Base-by-base conservation (phyloP, 2,888 invertebrate genomes). In the Cataglyphis altisquamis region DNA sequence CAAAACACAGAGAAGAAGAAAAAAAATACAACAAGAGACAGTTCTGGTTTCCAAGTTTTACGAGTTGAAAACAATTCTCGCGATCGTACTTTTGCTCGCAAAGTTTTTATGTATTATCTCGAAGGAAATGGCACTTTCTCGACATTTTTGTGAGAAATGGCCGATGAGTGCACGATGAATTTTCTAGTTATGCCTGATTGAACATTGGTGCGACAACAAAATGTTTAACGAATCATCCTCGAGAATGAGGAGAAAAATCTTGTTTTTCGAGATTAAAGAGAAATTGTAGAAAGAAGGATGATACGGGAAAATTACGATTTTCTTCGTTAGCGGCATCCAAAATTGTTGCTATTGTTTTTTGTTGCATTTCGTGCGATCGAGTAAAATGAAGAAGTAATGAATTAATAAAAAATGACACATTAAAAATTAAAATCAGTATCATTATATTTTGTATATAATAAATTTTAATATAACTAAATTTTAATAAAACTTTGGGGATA, bases 51-150 rank as follows among this genome's bases (percentile, higher is more conserved):
- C 15, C 21, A 48, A 57, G 77, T 57, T 77, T 57, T 41, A 15
- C 67, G 57, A 77, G 57, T 66, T 77, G 77, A 66, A 66, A 77
- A 77, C 77, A 77, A 77, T 77, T 67, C 41, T 57, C 73, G 29
- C 41, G 41, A 60, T 18, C 41, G 63, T 41, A 41, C 29, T 74
- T 74, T 74, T 36, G 55, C 41, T 74, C 55, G 64, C 29, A 12
- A 74, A 73, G 63, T 82, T 82, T 73, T 73, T 55, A 74, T 39
- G 74, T 64, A 74, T 82, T 74, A 74, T 66, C 52, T 21, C 15
- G 74, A 32, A 66, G 64, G 45, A 74, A 82, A 74, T 41, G 81
- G 73, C 39, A 82, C 74, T 82, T 64, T 5, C 64, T 52, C 73
- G 52, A 39, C 39, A 63, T 70, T 81, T 74, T 74, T 67, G 52